Evolutionary conservation across 2,797 vertebrate species (phyloP).

Genomic region (Epinephelus coioides): DNA sequence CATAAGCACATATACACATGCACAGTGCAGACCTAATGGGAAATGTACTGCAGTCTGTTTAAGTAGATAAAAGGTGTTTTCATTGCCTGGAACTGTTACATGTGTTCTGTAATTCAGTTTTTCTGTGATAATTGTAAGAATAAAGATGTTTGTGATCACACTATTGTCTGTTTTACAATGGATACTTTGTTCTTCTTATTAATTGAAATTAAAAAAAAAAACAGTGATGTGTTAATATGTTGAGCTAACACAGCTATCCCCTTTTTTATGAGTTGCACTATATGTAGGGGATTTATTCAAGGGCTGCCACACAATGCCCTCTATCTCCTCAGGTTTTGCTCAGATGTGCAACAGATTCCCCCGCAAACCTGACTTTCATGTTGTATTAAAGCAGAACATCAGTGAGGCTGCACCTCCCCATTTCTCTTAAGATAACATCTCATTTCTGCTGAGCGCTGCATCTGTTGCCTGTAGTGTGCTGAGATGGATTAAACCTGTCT

Average conservation of each 20-base stretch:
- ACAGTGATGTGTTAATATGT: background rate
- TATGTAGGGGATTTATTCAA: constrained; percentile 46
- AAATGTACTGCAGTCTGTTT: constrained; percentile 59
- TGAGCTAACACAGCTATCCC: background rate
- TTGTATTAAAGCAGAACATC: constrained; percentile 78
- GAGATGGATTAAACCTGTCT: constrained; percentile 67
- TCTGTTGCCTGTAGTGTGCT: constrained; percentile 57
- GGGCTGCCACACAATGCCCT: constrained; percentile 34
- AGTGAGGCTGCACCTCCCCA: constrained; percentile 46
- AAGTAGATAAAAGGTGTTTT: constrained; percentile 48
- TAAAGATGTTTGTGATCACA: constrained; percentile 57
- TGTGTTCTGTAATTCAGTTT: constrained; percentile 13
- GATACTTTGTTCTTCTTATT: background rate
- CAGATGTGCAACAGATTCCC: constrained; percentile 67
- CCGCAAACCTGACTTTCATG: constrained; percentile 71
- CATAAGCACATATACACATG: constrained; percentile 46
- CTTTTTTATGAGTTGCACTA: background rate
- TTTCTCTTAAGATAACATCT: constrained; percentile 72
- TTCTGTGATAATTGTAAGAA: constrained; percentile 35
- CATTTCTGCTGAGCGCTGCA: constrained; percentile 52
- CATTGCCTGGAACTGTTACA: constrained; percentile 4
- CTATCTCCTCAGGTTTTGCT: constrained; percentile 59
- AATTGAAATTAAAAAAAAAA: background rate
- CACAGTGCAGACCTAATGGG: constrained; percentile 22
- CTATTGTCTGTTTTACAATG: background rate